Evolutionary conservation across 1,140 invertebrate species (phyloP).

Genomic region (Laupala kohalensis): DNA sequence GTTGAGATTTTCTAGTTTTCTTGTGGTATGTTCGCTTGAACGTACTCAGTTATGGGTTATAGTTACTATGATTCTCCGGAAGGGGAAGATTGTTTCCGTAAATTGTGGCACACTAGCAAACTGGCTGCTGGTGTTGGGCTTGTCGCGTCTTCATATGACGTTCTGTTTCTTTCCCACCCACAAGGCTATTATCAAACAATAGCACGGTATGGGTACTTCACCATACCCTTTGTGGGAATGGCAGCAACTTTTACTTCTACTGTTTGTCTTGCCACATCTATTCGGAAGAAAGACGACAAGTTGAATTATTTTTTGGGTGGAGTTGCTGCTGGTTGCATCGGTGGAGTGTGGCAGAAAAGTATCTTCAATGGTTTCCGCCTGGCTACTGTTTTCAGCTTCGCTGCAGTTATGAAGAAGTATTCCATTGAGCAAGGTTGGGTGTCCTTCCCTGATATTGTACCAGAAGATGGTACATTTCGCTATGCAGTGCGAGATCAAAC

Average conservation of each 20-base stretch:
- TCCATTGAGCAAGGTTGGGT: slow-evolving; percentile 34
- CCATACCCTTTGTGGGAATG: slow-evolving; percentile 45
- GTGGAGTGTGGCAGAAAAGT: slow-evolving; percentile 36
- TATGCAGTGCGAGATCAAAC: slow-evolving; percentile 1
- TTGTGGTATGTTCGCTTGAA: too few relatives aligned
- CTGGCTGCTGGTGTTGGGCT: slow-evolving; percentile 35
- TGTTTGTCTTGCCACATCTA: slow-evolving; percentile 38
- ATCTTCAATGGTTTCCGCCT: slow-evolving; percentile 23
- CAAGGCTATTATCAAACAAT: slow-evolving; percentile 33
- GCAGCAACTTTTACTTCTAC: slow-evolving; percentile 45
- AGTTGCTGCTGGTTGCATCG: slow-evolving; percentile 36
- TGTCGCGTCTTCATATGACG: slow-evolving; percentile 36
- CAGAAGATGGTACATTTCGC: neutral
- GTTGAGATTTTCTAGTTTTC: too few relatives aligned
- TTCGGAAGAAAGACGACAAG: slow-evolving; percentile 48
- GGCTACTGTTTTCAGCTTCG: slow-evolving; percentile 25
- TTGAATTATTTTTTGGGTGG: slow-evolving; percentile 37
- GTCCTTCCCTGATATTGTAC: slow-evolving; percentile 24
- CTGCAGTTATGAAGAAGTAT: slow-evolving; percentile 43
- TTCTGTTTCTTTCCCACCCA: slow-evolving; percentile 39
- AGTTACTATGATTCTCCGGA: slow-evolving; percentile 58
- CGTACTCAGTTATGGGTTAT: slow-evolving; percentile 21
- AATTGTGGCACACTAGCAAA: slow-evolving; percentile 44
- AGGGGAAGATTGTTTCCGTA: slow-evolving; percentile 46
- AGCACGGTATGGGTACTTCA: slow-evolving; percentile 34